Percentiles rank a stretch among this genome's conserved stretches.
Evolutionary conservation across 2,888 invertebrate genomes (phyloP).

Genomic region (Spilarctia lutea): DNA sequence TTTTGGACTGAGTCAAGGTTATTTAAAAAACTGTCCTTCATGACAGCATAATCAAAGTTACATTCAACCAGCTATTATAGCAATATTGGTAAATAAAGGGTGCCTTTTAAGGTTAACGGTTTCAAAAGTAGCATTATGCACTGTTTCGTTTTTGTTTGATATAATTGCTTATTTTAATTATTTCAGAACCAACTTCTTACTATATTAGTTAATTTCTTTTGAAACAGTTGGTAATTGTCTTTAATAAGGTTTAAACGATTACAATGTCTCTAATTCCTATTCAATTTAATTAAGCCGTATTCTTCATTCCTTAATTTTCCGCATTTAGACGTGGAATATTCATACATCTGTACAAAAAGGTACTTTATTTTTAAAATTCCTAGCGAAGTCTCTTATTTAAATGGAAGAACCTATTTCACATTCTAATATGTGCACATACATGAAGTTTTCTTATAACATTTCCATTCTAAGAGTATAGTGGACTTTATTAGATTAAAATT

Average conservation of each 20-base stretch:
- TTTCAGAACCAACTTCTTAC: background rate
- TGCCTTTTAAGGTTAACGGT: background rate
- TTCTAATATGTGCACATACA: too few species aligned
- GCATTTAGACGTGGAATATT: background rate
- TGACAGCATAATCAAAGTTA: background rate
- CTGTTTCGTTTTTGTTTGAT: background rate
- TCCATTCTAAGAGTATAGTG: too few species aligned
- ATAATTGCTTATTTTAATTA: background rate
- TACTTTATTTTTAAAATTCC: too few species aligned
- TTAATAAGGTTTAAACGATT: background rate
- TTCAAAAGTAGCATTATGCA: background rate
- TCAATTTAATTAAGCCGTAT: background rate
- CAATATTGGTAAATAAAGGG: slow-evolving; percentile 15
- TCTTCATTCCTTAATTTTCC: background rate
- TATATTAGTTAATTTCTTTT: background rate
- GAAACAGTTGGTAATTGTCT: background rate
- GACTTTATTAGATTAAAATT: background rate
- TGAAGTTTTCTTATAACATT: too few species aligned
- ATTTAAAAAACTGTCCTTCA: slow-evolving; percentile 11
- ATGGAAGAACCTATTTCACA: too few species aligned
- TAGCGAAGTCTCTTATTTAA: too few species aligned
- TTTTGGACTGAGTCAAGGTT: slow-evolving; percentile 61
- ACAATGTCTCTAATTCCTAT: background rate
- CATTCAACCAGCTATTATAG: slow-evolving; percentile 8
- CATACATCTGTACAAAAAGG: background rate